A percentile compares a stretch with the other conserved stretches of the same genome.
Conservation (phyloP, 2,113 vertebrate species). For the Gavia stellata region DNA sequence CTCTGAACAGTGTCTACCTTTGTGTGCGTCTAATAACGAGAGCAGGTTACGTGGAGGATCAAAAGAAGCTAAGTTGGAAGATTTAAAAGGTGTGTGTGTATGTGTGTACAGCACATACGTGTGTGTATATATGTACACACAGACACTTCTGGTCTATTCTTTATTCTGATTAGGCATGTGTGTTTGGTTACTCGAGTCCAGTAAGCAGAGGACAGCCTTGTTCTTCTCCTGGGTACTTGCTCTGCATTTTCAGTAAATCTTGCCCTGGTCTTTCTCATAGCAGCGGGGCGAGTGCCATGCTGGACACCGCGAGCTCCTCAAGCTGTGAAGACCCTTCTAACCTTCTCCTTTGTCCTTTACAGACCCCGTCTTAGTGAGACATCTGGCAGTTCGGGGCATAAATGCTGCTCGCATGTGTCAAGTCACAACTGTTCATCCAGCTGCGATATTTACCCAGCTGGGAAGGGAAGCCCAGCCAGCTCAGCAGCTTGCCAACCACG, state of each 20-base stretch:
- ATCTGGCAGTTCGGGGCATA: background rate
- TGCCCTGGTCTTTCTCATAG: background rate
- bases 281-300: background rate
- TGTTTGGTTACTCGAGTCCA: background rate
- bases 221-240: background rate
- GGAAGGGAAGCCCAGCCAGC: background rate
- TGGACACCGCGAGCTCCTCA: background rate
- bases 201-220: background rate
- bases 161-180: background rate
- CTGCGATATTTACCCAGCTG: background rate
- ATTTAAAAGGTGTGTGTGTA: background rate
- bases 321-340: background rate
- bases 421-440: background rate
- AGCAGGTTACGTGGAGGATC: background rate
- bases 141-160: background rate
- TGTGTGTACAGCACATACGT: accelerated
- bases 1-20: background rate
- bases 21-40: background rate
- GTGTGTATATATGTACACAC: accelerated
- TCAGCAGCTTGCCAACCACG: background rate
- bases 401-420: accelerated
- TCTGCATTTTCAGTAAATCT: background rate
- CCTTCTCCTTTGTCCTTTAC: background rate
- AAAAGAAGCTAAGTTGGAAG: background rate
- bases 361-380: background rate